phyloP scores from a whole-genome alignment of 2,797 vertebrate genomes.

The Pampus argenteus region DNA sequence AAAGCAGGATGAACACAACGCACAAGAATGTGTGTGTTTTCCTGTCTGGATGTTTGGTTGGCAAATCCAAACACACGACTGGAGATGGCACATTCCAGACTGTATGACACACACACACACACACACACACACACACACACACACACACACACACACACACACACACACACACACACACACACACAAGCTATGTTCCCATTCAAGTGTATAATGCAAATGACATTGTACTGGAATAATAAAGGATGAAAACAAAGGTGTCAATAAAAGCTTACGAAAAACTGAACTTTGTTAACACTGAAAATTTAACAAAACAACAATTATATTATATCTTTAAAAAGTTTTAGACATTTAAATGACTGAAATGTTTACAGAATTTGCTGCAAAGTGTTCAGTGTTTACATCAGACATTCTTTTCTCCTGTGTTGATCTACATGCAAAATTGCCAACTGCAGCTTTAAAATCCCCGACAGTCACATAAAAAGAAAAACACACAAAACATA shows the following conservation, averaged over 20 bases:
- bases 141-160: neutral
- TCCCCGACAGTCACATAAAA: neutral
- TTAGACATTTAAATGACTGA: neutral
- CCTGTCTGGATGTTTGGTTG: conserved; percentile 54
- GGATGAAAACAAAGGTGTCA: neutral
- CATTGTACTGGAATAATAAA: neutral
- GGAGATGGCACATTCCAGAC: conserved; percentile 60
- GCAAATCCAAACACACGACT: conserved; percentile 61
- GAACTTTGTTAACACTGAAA: neutral
- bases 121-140: conserved; percentile 1
- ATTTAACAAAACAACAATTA: neutral
- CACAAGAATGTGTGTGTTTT: conserved; percentile 66
- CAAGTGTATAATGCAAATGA: conserved; percentile 6
- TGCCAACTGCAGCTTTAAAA: neutral
- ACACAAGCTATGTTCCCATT: neutral
- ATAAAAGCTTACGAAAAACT: neutral
- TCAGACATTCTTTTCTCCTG: neutral
- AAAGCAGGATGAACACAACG: conserved; percentile 31
- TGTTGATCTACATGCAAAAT: neutral
- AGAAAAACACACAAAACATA: conserved; percentile 13
- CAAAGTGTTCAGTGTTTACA: neutral
- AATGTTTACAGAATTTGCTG: neutral
- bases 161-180: neutral
- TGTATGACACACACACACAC: neutral
- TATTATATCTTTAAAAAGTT: neutral